Evolutionary conservation across 23 tunicate species (phyloP), one percentile per base, ranked within the genome.

Genomic region (Trididemnum miniatum): DNA sequence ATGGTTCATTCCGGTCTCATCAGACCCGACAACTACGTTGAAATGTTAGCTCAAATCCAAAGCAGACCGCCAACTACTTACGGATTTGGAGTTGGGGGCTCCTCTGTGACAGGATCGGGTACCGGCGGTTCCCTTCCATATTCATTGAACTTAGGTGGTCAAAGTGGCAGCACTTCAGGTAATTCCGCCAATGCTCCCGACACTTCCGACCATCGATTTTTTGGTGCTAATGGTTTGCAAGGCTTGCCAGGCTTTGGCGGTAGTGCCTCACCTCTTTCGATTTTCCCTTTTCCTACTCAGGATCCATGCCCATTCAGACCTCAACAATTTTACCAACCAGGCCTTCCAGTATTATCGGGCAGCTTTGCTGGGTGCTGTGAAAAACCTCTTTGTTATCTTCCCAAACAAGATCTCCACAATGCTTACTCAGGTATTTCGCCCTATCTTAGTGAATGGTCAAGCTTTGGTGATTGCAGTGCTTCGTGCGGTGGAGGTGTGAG

Each of bases 341-440:
- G 66, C 24, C 62, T 83, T 54, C 89, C 92, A 31, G 82, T 75
- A 1, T 40, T 92, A 63, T 78, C 35, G 26, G 97, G 97, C 24
- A 87, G 97, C 31, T 87, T 87, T 62, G 71, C 34, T 20, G 92
- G 92, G 12, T 92, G 97, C 60, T 92, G 97, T 54, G 92, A 87
- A 3, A 77, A 51, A 38, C 88, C 87, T 0, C 31, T 73, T n/a
- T 92, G 97, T 69, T 92, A 83, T 72, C 64, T 82, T 20, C 87
- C 97, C 7, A 77, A 72, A 62, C 34, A 28, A 1, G 77, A 60
- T 22, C 65, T 66, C 20, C 31, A 54, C 22, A 20, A 7, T 31
- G 81, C 82, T 9, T 36, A 15, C 31, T 87, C 92, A 0, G 92
- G 92, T 24, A 79, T 81, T 1, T 59, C 86, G 1, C 35, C 86